phyloP scores from a whole-genome alignment of 2,888 invertebrate genomes.

The Seladonia tumulorum region DNA sequence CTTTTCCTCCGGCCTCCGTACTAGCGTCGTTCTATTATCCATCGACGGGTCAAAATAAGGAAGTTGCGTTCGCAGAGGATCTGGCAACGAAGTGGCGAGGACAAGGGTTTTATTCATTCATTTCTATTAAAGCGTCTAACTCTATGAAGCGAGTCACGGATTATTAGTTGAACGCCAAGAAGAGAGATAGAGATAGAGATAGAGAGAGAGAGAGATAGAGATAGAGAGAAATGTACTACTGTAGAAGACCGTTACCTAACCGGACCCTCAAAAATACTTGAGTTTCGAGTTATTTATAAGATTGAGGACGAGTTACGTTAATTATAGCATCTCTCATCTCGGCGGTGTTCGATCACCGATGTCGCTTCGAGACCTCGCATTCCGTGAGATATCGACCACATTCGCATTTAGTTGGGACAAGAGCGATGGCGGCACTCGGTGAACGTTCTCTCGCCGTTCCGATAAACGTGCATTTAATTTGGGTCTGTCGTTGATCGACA shows the following conservation, averaged over 20 bases:
- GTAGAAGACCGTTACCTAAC: constrained; percentile 72
- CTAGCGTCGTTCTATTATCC: too few relatives aligned
- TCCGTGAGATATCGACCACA: constrained; percentile 61
- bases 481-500: neutral
- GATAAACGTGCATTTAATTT: constrained; percentile 8
- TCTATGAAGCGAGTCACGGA: neutral
- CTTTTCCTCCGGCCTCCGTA: too few relatives aligned
- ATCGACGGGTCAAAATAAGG: neutral
- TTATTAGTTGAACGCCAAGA: neutral
- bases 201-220: neutral
- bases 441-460: neutral
- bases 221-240: constrained; percentile 30
- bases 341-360: constrained; percentile 66
- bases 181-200: neutral
- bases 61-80: neutral
- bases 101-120: neutral
- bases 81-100: neutral
- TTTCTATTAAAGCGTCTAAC: neutral
- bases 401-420: constrained; percentile 44
- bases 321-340: constrained; percentile 70
- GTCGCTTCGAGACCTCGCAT: constrained; percentile 47
- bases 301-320: constrained; percentile 75
- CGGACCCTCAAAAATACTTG: constrained; percentile 73
- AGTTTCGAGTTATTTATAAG: constrained; percentile 78
- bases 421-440: neutral